phyloP scores from a whole-genome alignment of 2,113 vertebrate genomes.

The Gallinago media region DNA sequence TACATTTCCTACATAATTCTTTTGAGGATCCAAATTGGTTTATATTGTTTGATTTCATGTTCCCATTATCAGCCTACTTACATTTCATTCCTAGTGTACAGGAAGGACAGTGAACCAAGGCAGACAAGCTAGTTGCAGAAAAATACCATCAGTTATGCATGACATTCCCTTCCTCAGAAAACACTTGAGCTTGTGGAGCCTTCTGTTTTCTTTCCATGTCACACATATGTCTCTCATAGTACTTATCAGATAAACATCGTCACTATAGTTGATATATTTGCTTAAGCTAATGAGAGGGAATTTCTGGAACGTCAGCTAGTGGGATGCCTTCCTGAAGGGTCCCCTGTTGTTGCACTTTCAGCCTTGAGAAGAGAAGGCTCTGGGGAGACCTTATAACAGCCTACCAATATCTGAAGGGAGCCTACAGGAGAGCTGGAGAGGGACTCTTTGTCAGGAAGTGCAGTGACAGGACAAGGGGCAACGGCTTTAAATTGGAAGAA shows the following conservation, averaged over 20 bases:
- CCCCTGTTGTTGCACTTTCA: not conserved
- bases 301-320: not conserved
- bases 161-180: not conserved
- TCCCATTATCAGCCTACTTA: not conserved
- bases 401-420: too few relatives aligned
- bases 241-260: not conserved
- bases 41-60: constrained; percentile 4
- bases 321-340: not conserved
- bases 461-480: too few relatives aligned
- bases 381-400: too few relatives aligned
- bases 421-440: too few relatives aligned
- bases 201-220: not conserved
- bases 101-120: not conserved
- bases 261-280: not conserved
- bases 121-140: not conserved
- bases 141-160: not conserved
- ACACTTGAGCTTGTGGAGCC: not conserved
- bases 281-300: not conserved
- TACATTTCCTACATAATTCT: not conserved
- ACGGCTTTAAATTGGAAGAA: too few relatives aligned
- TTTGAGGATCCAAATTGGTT: not conserved
- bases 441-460: too few relatives aligned
- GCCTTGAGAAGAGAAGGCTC: too few relatives aligned
- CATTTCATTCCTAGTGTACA: not conserved
- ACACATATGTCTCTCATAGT: not conserved